Evolutionary conservation across 2,113 vertebrate species (phyloP).

Genomic region (Montifringilla adamsi): DNA sequence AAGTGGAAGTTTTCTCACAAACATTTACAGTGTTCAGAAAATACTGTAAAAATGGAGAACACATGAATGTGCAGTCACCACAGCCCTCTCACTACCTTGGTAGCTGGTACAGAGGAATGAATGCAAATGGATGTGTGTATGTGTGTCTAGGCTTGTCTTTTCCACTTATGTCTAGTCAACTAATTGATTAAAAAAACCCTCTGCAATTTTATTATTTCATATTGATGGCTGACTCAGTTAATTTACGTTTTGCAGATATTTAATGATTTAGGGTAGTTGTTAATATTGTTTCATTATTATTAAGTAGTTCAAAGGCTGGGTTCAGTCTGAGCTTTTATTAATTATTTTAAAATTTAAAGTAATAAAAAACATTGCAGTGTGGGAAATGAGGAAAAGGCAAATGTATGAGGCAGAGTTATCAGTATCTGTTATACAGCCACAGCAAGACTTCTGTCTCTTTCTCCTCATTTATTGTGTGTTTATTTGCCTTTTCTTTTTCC

Average conservation of each 20-base stretch:
- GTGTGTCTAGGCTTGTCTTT: not conserved
- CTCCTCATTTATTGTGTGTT: not conserved
- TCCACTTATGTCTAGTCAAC: not conserved
- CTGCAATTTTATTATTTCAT: not conserved
- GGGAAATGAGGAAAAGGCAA: not conserved
- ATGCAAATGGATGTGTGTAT: not conserved
- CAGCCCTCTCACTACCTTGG: not conserved
- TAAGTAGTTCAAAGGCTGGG: not conserved
- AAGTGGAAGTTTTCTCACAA: not conserved
- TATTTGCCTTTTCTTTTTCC: conserved; percentile 20
- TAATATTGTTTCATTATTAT: not conserved
- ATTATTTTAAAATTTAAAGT: not conserved
- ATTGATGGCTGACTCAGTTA: not conserved
- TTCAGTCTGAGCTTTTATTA: not conserved
- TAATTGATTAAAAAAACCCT: not conserved
- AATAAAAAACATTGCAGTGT: not conserved
- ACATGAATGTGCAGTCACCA: not conserved
- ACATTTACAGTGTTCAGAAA: not conserved
- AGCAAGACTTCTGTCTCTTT: not conserved
- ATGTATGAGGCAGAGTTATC: not conserved
- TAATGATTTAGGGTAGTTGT: not conserved
- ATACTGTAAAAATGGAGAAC: not conserved
- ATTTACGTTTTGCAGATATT: not conserved
- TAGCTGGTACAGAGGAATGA: not conserved
- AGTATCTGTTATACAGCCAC: not conserved